Percentiles rank a stretch among this genome's conserved stretches.
Conservation (phyloP, 2,797 vertebrate genomes). For the Rhinogobio ventralis region DNA sequence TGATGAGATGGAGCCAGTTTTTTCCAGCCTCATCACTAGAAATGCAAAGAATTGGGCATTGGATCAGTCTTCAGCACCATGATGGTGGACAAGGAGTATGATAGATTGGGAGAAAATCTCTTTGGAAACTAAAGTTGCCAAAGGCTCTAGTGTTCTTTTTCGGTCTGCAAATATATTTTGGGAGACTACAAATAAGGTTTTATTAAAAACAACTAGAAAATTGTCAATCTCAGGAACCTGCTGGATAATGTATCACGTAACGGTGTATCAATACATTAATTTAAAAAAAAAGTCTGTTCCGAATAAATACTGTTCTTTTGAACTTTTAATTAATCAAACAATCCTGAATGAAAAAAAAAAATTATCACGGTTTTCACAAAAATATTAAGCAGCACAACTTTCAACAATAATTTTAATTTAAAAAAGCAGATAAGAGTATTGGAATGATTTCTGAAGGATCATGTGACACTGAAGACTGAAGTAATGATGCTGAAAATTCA, state of each 20-base stretch:
- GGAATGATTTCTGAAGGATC: background rate
- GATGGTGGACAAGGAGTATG: background rate
- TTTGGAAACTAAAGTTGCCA: conserved; percentile 5
- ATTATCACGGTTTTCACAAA: too few species aligned
- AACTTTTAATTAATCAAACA: too few species aligned
- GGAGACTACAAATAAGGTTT: background rate
- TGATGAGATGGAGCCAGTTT: background rate
- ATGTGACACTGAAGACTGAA: background rate
- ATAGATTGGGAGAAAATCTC: conserved; percentile 9
- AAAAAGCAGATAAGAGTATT: too few species aligned
- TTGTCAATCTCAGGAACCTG: background rate
- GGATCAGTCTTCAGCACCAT: background rate
- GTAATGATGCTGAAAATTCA: background rate
- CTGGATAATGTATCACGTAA: background rate
- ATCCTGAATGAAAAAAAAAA: too few species aligned
- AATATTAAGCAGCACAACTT: background rate
- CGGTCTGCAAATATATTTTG: background rate
- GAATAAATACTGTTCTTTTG: too few species aligned
- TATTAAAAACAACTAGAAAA: background rate
- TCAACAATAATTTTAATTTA: background rate
- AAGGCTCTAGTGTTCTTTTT: background rate
- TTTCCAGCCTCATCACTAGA: background rate
- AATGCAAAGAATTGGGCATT: background rate
- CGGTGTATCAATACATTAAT: background rate
- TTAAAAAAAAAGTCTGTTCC: too few species aligned